Percentiles rank a stretch among this genome's conserved stretches.
Evolutionary conservation across 35 echinoderm and acorn worm genomes (phyloP).

Genomic region (Ptychodera flava): DNA sequence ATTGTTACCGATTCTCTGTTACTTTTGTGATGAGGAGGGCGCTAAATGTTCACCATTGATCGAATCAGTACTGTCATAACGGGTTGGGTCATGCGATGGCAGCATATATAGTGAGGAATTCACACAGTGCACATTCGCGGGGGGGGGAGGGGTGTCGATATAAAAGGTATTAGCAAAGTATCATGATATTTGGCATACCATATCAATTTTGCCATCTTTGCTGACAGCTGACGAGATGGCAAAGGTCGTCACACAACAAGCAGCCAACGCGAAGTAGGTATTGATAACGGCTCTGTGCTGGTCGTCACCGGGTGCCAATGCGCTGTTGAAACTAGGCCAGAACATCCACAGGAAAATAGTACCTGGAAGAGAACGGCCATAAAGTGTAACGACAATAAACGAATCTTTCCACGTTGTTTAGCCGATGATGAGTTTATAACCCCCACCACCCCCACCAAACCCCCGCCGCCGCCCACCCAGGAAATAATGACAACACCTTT

Average conservation of each 20-base stretch:
- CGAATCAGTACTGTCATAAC: too few species aligned
- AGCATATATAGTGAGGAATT: too few species aligned
- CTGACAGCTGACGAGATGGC: slow-evolving; percentile 55
- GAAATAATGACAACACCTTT: too few species aligned
- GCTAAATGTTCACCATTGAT: too few species aligned
- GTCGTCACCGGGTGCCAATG: slow-evolving; percentile 60
- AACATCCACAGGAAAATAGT: slow-evolving; percentile 98
- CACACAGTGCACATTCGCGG: too few species aligned
- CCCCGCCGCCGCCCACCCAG: too few species aligned
- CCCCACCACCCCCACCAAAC: not conserved
- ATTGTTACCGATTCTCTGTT: too few species aligned
- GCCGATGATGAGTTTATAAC: not conserved
- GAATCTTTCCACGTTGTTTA: not conserved
- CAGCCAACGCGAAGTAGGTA: slow-evolving; percentile 91
- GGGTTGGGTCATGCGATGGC: too few species aligned
- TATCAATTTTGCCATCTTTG: slow-evolving; percentile 90
- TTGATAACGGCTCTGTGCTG: slow-evolving; percentile 93
- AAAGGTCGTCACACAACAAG: slow-evolving; percentile 74
- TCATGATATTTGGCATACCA: too few species aligned
- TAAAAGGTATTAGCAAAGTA: too few species aligned
- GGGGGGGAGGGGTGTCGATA: too few species aligned
- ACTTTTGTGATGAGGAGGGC: too few species aligned
- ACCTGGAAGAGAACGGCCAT: slow-evolving; percentile 28
- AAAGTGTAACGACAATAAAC: not conserved
- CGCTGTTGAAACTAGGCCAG: slow-evolving; percentile 99